These are phyloP conservation scores for Panagrolaimus sp. DNA, from an alignment of 1,140 invertebrate genomes.

Conservation along the genomic window DNA sequence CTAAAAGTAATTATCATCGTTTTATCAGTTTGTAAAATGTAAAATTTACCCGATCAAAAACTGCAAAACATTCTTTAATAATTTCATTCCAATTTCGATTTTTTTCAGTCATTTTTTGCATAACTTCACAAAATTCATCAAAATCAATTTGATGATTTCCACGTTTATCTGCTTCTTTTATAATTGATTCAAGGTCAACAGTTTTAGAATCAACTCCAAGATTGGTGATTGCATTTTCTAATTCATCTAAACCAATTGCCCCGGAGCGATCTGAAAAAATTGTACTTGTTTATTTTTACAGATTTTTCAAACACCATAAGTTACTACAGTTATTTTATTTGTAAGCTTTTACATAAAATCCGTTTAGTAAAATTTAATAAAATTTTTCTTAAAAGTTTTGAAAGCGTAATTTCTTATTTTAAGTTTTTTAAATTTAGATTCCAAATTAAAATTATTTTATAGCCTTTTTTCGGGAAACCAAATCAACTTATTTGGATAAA, in stretches of 20 bases:
- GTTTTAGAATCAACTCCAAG: slow-evolving; percentile 50
- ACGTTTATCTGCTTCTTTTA: slow-evolving; percentile 51
- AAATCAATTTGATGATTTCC: slow-evolving; percentile 59
- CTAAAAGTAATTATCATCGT: slow-evolving; percentile 35
- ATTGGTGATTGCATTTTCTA: slow-evolving; percentile 57
- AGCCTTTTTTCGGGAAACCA: no score
- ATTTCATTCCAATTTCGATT: slow-evolving; percentile 57
- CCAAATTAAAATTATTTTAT: no score
- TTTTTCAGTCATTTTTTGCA: slow-evolving; percentile 56
- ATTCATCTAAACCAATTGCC: slow-evolving; percentile 55
- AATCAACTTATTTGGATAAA: no score
- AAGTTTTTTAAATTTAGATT: no score
- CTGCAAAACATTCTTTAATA: slow-evolving; percentile 54
- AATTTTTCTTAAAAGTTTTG: not conserved
- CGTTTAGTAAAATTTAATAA: not conserved
- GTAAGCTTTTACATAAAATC: not conserved
- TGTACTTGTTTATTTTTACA: not conserved
- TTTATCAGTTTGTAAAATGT: not conserved
- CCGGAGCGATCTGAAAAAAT: slow-evolving; percentile 49
- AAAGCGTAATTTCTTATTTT: no score
- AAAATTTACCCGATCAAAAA: slow-evolving; percentile 52
- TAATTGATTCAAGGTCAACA: slow-evolving; percentile 46
- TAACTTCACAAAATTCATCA: slow-evolving; percentile 56
- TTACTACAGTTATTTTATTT: not conserved
- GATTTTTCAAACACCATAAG: slow-evolving; percentile 11